These are phyloP conservation scores for Xanthorhoe designata DNA, from an alignment of 2,888 invertebrate species.

Conservation along the genomic window DNA sequence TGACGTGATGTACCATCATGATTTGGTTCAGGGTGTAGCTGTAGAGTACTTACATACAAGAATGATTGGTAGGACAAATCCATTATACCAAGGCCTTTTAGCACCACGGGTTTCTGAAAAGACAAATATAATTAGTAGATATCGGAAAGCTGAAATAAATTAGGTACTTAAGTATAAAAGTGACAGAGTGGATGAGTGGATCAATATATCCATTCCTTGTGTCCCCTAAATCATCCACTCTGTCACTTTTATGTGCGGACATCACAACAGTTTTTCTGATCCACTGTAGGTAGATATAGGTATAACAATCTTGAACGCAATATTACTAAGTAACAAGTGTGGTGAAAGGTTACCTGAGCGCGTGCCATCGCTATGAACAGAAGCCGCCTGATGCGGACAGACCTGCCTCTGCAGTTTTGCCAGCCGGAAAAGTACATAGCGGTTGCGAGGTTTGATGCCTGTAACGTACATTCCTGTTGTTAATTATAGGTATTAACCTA, in stretches of 20 bases:
- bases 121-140: background rate
- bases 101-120: constrained; percentile 56
- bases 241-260: too few relatives aligned
- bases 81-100: constrained; percentile 55
- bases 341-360: constrained; percentile 49
- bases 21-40: too few relatives aligned
- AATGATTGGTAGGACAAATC: constrained; percentile 59
- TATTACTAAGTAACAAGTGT: constrained; percentile 6
- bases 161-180: too few relatives aligned
- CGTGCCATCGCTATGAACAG: constrained; percentile 49
- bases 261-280: too few relatives aligned
- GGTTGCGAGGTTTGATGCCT: constrained; percentile 54
- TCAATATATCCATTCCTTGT: too few relatives aligned
- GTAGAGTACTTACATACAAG: constrained; percentile 19
- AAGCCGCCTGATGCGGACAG: constrained; percentile 47
- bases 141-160: too few relatives aligned
- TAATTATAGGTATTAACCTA: too few relatives aligned
- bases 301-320: too few relatives aligned
- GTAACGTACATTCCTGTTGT: background rate
- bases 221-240: too few relatives aligned
- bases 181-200: too few relatives aligned
- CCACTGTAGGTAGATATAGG: too few relatives aligned
- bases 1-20: too few relatives aligned
- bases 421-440: constrained; percentile 62
- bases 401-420: constrained; percentile 50